Base-by-base conservation (phyloP, 2,888 invertebrate genomes). In the Microctonus hyperodae region DNA sequence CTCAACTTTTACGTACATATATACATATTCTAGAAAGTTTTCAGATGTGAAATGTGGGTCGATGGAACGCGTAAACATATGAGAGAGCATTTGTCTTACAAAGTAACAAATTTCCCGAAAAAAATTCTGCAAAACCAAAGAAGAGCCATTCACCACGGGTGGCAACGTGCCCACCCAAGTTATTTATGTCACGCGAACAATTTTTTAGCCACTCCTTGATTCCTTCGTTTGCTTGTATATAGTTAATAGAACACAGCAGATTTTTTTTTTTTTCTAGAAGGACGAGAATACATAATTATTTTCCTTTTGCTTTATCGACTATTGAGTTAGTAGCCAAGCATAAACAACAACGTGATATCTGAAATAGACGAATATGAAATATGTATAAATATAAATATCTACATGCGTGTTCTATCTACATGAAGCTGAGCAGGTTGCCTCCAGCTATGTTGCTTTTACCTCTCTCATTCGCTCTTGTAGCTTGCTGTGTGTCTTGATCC, bases 381-480 rank as follows among this genome's bases (percentile, higher is more conserved):
- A 53, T 53, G 10, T 53, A 53, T 25, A 65, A 65, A 56, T 63
- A 57, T 35, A 50, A 60, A 55, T 59, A 16, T 44, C 16, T 44
- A 44, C 20, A 44, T 44, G 40, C 60, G 67, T 62, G 67, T 65
- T 66, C 62, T 70, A 55, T 61, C 64, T 70, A 65, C 65, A 62
- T 65, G 61, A 61, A 57, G 53, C 33, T 44, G 33, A 44, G 51
- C 65, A 67, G 65, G 67, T 62, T 68, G 68, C 70, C 69, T 56
- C 61, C 60, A 67, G 70, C 63, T 69, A 71, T 72, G 72, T 74
- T 72, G 69, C 71, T 72, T 58, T 58, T 64, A 61, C 56, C 7
- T 44, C 44, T 44, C 7, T 44, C 16, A 16, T 16, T 44, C 44
- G n/a, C 31, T 55, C 31, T 55, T n/a, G n/a, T n/a, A n/a, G n/a